phyloP scores from a whole-genome alignment of 2,888 invertebrate genomes.

The Xiphydria camelus region DNA sequence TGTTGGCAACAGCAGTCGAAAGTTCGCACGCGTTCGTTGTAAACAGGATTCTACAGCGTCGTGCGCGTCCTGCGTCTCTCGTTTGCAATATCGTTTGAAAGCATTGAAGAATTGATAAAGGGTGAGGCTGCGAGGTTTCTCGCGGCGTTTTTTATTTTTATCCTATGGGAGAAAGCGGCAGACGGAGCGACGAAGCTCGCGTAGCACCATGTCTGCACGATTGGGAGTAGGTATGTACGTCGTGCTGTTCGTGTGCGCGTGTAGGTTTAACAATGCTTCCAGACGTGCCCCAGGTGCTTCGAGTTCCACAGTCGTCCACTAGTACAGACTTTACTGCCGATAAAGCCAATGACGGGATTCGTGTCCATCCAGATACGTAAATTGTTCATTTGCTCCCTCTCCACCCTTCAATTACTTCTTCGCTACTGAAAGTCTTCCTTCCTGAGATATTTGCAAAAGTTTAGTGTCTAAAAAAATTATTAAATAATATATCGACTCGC shows the following conservation, averaged over 20 bases:
- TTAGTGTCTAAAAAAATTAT: no score
- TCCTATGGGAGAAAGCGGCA: neutral
- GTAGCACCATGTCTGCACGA: neutral
- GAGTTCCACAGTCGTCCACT: constrained; percentile 40
- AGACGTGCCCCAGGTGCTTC: constrained; percentile 49
- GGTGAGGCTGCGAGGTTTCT: neutral
- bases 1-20: no score
- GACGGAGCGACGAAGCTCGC: neutral
- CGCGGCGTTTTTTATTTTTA: neutral
- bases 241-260: constrained; percentile 19
- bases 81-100: no score
- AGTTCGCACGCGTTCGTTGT: no score
- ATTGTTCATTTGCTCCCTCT: constrained; percentile 38
- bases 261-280: constrained; percentile 44
- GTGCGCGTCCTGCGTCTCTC: no score
- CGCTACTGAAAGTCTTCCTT: no score
- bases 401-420: no score
- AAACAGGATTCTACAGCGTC: no score
- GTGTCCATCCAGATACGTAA: constrained; percentile 45
- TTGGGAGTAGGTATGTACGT: neutral
- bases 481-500: no score
- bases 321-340: constrained; percentile 49
- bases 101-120: no score
- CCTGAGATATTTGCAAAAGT: no score
- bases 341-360: constrained; percentile 51